These are phyloP conservation scores for Trachelus troglodyta DNA, from an alignment of 2,888 invertebrate genomes.

Conservation along the genomic window DNA sequence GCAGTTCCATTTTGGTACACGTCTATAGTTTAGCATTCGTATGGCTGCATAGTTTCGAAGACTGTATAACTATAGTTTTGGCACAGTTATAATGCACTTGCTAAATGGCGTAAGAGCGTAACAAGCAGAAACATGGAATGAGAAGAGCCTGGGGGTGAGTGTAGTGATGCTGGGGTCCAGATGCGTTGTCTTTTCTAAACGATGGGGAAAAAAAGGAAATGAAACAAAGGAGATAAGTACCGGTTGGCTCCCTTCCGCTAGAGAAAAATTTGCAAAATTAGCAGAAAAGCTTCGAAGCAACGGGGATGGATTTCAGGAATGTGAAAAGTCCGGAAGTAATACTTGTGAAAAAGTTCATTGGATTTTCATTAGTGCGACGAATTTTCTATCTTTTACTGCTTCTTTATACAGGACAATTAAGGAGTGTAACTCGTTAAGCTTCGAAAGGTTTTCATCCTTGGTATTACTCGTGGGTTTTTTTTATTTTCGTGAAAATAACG, in stretches of 20 bases:
- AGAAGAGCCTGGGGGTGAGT: background rate
- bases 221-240: background rate
- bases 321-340: background rate
- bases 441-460: background rate
- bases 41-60: background rate
- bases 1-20: background rate
- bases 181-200: background rate
- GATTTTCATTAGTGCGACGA: background rate
- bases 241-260: background rate
- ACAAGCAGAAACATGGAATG: background rate
- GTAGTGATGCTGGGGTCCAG: background rate
- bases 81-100: background rate
- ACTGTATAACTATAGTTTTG: background rate
- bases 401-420: background rate
- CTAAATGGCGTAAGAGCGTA: background rate
- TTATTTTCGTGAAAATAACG: background rate
- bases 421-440: background rate
- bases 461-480: background rate
- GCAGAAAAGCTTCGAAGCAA: background rate
- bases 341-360: background rate
- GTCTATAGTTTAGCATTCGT: background rate
- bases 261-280: background rate
- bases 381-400: background rate
- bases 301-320: background rate
- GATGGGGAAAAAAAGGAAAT: background rate